These are phyloP conservation scores for Habrosyne pyritoides DNA, from an alignment of 2,888 invertebrate species.

Conservation along the genomic window DNA sequence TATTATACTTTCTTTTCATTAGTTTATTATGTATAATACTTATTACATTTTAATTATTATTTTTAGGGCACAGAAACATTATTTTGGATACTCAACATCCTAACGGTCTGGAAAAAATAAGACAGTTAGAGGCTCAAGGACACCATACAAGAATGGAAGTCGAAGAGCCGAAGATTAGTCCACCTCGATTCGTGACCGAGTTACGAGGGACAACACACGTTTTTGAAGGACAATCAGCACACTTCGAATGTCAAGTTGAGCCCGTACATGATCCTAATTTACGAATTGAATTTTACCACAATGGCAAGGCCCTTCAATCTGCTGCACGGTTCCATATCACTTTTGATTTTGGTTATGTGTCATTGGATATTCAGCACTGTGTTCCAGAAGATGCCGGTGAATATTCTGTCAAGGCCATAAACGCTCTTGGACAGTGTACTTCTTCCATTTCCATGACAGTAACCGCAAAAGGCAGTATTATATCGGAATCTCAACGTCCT, in stretches of 20 bases:
- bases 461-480: constrained; percentile 92
- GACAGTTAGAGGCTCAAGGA: constrained; percentile 94
- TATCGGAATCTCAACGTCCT: constrained; percentile 96
- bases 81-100: constrained; percentile 96
- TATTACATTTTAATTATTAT: constrained; percentile 11
- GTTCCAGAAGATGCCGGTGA: constrained; percentile 98
- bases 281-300: constrained; percentile 95
- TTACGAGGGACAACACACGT: constrained; percentile 94
- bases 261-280: constrained; percentile 95
- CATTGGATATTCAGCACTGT: constrained; percentile 96
- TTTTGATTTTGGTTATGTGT: constrained; percentile 98
- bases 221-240: constrained; percentile 96
- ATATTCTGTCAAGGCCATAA: constrained; percentile 96
- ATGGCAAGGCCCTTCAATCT: constrained; percentile 95
- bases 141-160: constrained; percentile 91
- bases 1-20: too few species aligned
- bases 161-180: constrained; percentile 90
- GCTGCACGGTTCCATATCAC: constrained; percentile 96
- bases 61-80: constrained; percentile 90
- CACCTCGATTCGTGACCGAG: constrained; percentile 93
- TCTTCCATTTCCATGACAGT: constrained; percentile 92
- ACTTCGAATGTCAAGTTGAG: constrained; percentile 97
- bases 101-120: constrained; percentile 94
- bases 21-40: neutral
- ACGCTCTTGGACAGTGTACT: constrained; percentile 94